Base-by-base conservation (phyloP, 2,113 vertebrate genomes). In the Ammospiza caudacuta region DNA sequence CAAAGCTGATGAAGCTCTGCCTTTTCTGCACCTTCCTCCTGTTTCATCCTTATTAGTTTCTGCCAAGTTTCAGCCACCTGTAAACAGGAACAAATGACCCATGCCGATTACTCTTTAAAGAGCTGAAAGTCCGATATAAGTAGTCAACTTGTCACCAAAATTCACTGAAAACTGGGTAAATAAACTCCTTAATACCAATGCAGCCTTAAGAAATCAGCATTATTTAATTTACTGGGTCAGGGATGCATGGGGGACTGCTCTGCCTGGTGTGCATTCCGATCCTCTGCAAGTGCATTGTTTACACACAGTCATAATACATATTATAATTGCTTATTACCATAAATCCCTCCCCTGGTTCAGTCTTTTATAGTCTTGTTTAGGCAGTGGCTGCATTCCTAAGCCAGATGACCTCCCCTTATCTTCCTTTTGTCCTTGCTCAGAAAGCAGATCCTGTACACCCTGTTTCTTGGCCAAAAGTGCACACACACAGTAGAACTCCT, bases 41-140 rank as follows among this genome's bases (percentile, higher is more conserved):
- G 97, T 59, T 98, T 99, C 49, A 97, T 95, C 85, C 97, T 96
- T 94, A 99, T 98, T 24, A 99, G 85, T 61, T 97, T 98, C 83
- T 97, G 97, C 98, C 98, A 99, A 58, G 98, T 96, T 86, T 96
- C 98, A 79, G 98, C 98, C 72, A 98, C 98, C 99, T 99, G 94
- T 55, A 66, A 95, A 94, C 2, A 89, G 47, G 24, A 67, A 63
- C 8, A 93, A 78, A 90, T 5, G 11, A 89, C 24, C 21, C 21
- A 24, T 0, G 8, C 5, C 43, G 20, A 20, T 61, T 55, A 82
- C 6, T 39, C 23, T 41, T 57, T 12, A 8, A 72, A 72, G 49
- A 75, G 13, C 25, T n/a, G 23, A 24, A 61, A 9, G 9, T 25
- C 11, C 0, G 0, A 49, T 6, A 27, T 6, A 72, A 43, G 11